phyloP scores from a whole-genome alignment of 2,113 vertebrate species.

The Forbesichthys papilliferus region DNA sequence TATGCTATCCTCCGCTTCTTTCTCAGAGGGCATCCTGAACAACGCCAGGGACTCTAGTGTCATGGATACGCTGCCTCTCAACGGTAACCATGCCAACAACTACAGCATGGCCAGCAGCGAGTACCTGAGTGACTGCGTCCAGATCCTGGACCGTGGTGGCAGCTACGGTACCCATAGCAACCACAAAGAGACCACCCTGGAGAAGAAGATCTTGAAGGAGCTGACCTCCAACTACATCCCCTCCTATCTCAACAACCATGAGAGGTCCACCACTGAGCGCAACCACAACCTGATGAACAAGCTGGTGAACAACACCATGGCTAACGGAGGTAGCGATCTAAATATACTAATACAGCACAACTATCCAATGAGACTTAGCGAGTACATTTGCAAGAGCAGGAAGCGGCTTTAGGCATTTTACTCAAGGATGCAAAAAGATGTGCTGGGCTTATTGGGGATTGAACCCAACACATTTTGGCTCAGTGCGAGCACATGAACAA shows the following conservation, averaged over 20 bases:
- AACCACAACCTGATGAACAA: constrained; percentile 96
- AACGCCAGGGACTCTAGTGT: constrained; percentile 99
- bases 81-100: constrained; percentile 98
- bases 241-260: constrained; percentile 95
- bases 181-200: constrained; percentile 93
- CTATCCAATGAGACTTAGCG: background rate
- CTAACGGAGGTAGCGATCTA: constrained; percentile 68
- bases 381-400: too few relatives aligned
- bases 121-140: constrained; percentile 96
- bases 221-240: constrained; percentile 97
- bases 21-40: constrained; percentile 98
- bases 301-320: constrained; percentile 88
- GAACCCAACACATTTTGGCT: too few relatives aligned
- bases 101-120: constrained; percentile 95
- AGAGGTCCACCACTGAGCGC: constrained; percentile 86
- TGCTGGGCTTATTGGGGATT: too few relatives aligned
- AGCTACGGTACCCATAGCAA: constrained; percentile 83
- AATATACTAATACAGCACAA: constrained; percentile 3
- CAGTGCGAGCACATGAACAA: too few relatives aligned
- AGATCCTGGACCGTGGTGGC: constrained; percentile 88
- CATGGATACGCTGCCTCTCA: constrained; percentile 99
- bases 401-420: too few relatives aligned
- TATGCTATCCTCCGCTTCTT: constrained; percentile 19
- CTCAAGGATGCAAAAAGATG: too few relatives aligned
- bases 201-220: constrained; percentile 99